Evolutionary conservation across 2,797 vertebrate species (phyloP).

Genomic region (Channallabes apus): DNA sequence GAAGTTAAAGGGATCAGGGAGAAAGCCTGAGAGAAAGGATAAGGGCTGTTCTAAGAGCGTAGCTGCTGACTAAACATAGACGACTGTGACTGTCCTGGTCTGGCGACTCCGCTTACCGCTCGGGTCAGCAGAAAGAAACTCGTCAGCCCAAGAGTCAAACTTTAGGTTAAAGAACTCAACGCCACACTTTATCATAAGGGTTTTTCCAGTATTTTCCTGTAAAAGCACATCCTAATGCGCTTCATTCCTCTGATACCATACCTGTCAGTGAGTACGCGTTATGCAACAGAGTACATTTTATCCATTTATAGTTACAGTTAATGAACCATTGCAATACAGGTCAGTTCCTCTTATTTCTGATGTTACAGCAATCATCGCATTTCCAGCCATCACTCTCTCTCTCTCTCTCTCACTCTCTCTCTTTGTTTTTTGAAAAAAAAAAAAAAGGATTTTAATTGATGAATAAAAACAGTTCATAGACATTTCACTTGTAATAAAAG

Average conservation of each 20-base stretch:
- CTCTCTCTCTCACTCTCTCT: neutral
- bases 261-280: neutral
- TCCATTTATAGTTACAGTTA: neutral
- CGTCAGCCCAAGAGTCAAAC: neutral
- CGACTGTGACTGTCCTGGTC: neutral
- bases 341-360: neutral
- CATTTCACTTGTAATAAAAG: too few species aligned
- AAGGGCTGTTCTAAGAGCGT: neutral
- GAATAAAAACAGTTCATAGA: neutral
- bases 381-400: neutral
- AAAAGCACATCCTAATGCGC: neutral
- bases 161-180: neutral
- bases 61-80: conserved; percentile 24
- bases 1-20: neutral
- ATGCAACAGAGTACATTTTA: neutral
- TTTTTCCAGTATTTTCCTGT: too few species aligned
- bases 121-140: neutral
- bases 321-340: neutral
- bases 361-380: neutral
- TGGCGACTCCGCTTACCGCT: neutral
- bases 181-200: too few species aligned
- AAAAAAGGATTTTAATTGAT: neutral
- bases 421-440: too few species aligned
- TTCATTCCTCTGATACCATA: neutral
- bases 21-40: conserved; percentile 13